Evolutionary conservation across 2,888 invertebrate species (phyloP), one percentile per base, ranked within the genome.

Genomic region (Boloria euphrosyne): DNA sequence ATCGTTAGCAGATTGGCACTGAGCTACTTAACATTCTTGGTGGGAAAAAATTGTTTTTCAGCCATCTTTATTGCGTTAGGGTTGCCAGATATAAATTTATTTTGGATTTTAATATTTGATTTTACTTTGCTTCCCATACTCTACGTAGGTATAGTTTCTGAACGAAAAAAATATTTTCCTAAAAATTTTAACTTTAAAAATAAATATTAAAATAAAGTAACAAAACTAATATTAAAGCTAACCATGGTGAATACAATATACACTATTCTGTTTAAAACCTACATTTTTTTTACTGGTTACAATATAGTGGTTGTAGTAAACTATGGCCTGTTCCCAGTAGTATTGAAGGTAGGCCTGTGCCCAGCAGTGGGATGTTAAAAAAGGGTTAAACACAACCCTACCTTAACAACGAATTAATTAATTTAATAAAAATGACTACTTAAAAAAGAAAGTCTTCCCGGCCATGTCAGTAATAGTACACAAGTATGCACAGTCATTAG

Each of bases 1-100:
- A 74, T 74, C 76, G 76, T 76, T 77, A 78, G 72, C 75, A 73
- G 77, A 76, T 77, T 73, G 75, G 69, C 71, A 71, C 73, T 67
- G 75, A 72, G 70, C 68, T 54, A 68, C 72, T 76, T 75, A 77
- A 74, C 72, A 76, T 76, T 77, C 73, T 68, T 65, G 47, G 57
- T 59, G 69, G 71, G 71, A 74, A 78, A 75, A 74, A 74, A 64
- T 68, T 65, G 68, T 70, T 66, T 58, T 69, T 68, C 68, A 70
- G 59, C 52, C 67, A 65, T 66, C 65, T 69, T 60, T 70, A 64
- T 67, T 64, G 67, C 22, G 52, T 54, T 64, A 74, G 74, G 71
- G 74, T 43, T 73, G 72, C 57, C 52, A 47, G 22, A 52, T 61
- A 38, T 57, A n/a, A 46, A 57, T 57, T 57, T 22, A 46, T 57